Conservation (phyloP, 2,797 vertebrate species). For the Gorsachius magnificus region DNA sequence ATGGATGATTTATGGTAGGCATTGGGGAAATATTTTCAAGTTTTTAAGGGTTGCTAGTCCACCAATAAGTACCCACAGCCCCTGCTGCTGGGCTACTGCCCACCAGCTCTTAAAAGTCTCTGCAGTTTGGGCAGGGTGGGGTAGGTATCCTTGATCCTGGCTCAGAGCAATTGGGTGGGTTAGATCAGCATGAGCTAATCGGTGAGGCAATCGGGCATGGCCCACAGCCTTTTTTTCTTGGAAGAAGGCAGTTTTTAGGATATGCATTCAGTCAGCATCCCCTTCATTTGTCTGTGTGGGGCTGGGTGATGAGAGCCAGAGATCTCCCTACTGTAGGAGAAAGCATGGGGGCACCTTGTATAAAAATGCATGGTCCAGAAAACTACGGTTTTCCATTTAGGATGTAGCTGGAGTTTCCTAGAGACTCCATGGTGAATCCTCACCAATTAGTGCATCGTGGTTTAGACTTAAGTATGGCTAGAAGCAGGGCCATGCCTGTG, state of each 20-base stretch:
- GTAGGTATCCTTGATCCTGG: background rate
- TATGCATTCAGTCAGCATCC: background rate
- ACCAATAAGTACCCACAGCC: background rate
- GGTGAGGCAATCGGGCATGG: background rate
- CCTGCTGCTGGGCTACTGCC: background rate
- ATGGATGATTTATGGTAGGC: background rate
- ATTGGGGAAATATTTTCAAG: background rate
- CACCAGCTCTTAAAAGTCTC: background rate
- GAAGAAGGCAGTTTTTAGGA: background rate
- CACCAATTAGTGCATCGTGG: background rate
- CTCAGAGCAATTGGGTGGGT: background rate
- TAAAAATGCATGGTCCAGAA: background rate
- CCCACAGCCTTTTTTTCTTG: background rate
- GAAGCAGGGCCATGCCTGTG: background rate
- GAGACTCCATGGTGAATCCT: background rate
- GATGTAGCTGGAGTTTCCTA: background rate
- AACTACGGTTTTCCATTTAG: background rate
- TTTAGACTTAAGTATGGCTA: background rate
- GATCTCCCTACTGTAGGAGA: background rate
- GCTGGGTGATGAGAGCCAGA: background rate
- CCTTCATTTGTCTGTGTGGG: background rate
- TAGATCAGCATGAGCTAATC: conserved; percentile 15
- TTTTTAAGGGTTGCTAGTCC: background rate
- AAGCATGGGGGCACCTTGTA: background rate
- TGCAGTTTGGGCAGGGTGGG: background rate